A percentile compares a stretch with the other conserved stretches of the same genome.
Evolutionary conservation across 2,113 vertebrate species (phyloP).

Genomic region (Clinocottus analis): DNA sequence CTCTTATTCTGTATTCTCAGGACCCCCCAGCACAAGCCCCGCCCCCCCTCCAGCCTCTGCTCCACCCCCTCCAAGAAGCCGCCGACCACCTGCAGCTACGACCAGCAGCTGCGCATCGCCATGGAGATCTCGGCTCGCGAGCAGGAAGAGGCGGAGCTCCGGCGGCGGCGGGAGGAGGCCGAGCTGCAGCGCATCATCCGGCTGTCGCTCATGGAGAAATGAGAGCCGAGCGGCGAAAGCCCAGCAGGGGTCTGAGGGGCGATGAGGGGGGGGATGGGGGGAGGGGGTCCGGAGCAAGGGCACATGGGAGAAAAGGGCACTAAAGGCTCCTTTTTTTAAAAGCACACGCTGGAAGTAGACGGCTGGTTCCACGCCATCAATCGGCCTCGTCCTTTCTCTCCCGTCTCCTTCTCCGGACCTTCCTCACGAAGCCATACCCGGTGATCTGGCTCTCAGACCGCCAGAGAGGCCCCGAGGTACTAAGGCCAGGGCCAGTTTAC

Average conservation of each 20-base stretch:
- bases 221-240: constrained; percentile 36
- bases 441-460: constrained; percentile 22
- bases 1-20: constrained; percentile 77
- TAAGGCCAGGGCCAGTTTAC: constrained; percentile 72
- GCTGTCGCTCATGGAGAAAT: constrained; percentile 96
- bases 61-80: constrained; percentile 80
- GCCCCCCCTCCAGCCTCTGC: constrained; percentile 70
- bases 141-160: constrained; percentile 89
- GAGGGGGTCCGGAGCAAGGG: constrained; percentile 49
- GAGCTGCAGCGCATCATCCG: constrained; percentile 93
- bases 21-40: constrained; percentile 88
- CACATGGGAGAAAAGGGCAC: constrained; percentile 18
- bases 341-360: constrained; percentile 34
- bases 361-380: neutral
- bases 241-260: neutral
- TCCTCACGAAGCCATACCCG: constrained; percentile 50
- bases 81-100: constrained; percentile 84
- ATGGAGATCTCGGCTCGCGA: constrained; percentile 95
- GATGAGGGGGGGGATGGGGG: constrained; percentile 19
- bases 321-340: neutral
- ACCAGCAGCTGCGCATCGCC: constrained; percentile 93
- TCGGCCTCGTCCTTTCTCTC: constrained; percentile 20
- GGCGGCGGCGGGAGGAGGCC: constrained; percentile 90
- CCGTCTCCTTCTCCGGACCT: constrained; percentile 37
- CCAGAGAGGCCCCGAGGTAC: constrained; percentile 49